These are phyloP conservation scores for Miltochrista miniata DNA, from an alignment of 2,888 invertebrate genomes.

Conservation along the genomic window DNA sequence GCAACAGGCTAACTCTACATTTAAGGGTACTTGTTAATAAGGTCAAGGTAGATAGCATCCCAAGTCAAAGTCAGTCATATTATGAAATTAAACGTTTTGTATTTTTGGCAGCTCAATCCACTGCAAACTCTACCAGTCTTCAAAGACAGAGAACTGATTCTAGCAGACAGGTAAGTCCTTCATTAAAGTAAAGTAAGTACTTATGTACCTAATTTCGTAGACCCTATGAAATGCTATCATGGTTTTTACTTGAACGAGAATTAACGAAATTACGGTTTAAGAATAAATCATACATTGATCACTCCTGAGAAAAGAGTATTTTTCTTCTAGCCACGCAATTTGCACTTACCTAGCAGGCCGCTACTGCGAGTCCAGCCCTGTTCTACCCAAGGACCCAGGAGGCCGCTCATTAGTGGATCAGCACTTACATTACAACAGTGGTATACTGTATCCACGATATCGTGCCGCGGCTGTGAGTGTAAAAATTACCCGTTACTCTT, in stretches of 20 bases:
- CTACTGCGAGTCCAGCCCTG: constrained; percentile 41
- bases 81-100: too few species aligned
- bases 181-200: too few species aligned
- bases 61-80: too few species aligned
- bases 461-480: constrained; percentile 55
- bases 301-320: too few species aligned
- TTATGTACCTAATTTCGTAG: too few species aligned
- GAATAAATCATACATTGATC: too few species aligned
- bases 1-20: too few species aligned
- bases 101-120: constrained; percentile 82
- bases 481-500: background rate
- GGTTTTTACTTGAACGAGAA: too few species aligned
- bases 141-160: constrained; percentile 82
- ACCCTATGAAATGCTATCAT: too few species aligned
- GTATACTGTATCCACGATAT: constrained; percentile 57
- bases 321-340: constrained; percentile 56
- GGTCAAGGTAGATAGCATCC: background rate
- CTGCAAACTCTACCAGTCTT: constrained; percentile 86
- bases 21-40: background rate
- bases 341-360: constrained; percentile 55
- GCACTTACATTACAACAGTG: constrained; percentile 55
- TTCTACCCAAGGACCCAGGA: constrained; percentile 56
- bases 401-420: constrained; percentile 57
- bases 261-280: too few species aligned
- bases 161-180: constrained; percentile 85